Evolutionary conservation across 2,113 vertebrate species (phyloP), one percentile per base, ranked within the genome.

Genomic region (Nothocercus nigrocapillus): DNA sequence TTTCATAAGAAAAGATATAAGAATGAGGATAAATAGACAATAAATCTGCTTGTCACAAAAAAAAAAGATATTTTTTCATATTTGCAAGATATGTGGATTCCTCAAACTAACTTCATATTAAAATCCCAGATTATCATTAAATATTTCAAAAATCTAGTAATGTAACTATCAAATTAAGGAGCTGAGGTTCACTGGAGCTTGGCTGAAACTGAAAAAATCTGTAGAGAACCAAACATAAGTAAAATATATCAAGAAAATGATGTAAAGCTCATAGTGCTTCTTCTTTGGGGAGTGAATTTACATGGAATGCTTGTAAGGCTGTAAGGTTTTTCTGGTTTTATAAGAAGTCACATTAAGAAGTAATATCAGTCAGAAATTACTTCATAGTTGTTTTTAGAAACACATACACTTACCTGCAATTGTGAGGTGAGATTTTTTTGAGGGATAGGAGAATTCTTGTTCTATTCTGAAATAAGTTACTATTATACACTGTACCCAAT

Each of bases 351-450:
- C 34, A 67, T 13, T 64, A 73, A 56, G 11, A 61, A 77, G 58
- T n/a, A 74, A 7, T 32, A 2, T 1, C 4, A 25, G 9, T 42
- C 56, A 58, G 36, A 89, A 28, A 0, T 2, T 72, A n/a, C 11
- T 38, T 72, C 24, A 24, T 7, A 19, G 38, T 75, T 85, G 38
- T 66, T 51, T 85, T 76, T 62, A 40, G 38, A 34, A n/a, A 27
- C 7, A 47, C 5, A 27, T 38, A 34, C 14, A 16, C 9, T 9
- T 28, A 13, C 9, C 8, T 28, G 5, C n/a, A 53, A 62, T 2
- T 40, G 25, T 81, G 21, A 11, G 21, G 7, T 69, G 28, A 85
- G 27, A 22, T 62, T 79, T 73, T 47, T 73, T 30, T 66, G 56
- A 69, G 36, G 30, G 7, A 47, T 8, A 81, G 42, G 12, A 58